Base-by-base conservation (phyloP, 2,113 vertebrate species). In the Percopsis transmontana region DNA sequence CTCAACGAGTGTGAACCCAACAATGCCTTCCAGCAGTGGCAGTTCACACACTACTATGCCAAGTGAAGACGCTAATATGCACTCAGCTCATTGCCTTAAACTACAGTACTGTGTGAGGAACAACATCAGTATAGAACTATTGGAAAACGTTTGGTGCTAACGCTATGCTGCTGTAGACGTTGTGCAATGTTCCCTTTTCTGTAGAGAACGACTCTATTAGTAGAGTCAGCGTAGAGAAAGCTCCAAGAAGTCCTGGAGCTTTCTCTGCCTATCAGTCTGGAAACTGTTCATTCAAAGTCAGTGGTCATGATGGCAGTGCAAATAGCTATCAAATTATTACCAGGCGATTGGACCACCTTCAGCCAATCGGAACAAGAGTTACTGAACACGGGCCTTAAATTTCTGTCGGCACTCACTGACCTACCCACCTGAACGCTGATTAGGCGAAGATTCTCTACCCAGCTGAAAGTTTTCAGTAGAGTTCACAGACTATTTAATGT, bases 21-120 rank as follows among this genome's bases (percentile, higher is more conserved):
- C 15, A 95, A 72, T 19, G 20, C 70, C 2, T 72, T 89, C 48
- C 97, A 99, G 38, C 95, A 96, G 89, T 99, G 97, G 97, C 91
- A 93, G 68, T 98, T 99, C 68, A 94, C 94, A 66, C 90, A 88
- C 12, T 95, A 97, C 90, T 85, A 91, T 4, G 51, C 86, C 0
- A 58, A 77, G 59, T 94, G 87, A 95, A 1, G 54, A 2, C 20
- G 2, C 9, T 15, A 7, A 39, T 44, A 57, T 56, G 2, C 2
- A 52, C 55, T 18, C 1, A 52, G n/a, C 66, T 33, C 56, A 40
- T 54, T 55, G 56, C 52, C 20, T 61, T 44, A 23, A 38, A 13
- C 33, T 13, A 16, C 58, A 42, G 51, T n/a, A 10, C 13, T 2
- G 19, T 21, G 23, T 41, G 52, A 38, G 45, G 56, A 53, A 48